Evolutionary conservation across 1,140 invertebrate species (phyloP), one percentile per base, ranked within the genome.

Genomic region (Drusus annulatus): DNA sequence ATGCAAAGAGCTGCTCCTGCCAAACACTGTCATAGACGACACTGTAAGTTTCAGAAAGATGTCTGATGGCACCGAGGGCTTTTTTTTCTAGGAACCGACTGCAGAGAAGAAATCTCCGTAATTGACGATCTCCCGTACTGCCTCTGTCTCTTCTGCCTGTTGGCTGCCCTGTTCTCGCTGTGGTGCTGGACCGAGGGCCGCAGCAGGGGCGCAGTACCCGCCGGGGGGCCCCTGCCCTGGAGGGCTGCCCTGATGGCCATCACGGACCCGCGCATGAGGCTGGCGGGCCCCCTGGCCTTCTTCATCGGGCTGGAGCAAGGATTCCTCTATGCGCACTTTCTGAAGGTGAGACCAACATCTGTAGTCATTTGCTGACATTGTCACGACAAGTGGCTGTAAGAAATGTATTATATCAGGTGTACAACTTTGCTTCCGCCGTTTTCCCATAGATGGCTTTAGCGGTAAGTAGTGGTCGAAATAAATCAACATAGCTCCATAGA

Each of bases 291-390:
- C 0, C 89, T 94, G 80, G 92, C 93, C 0, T 86, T 94, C 13
- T 94, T 94, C 83, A 94, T 94, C 76, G 94, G 94, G 28, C 86
- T 94, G 52, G 93, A 94, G 85, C 93, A 94, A 85, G 93, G 93
- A 80, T 94, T 94, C 85, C 93, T 94, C 85, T 93, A 92, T 84
- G 91, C 93, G 5, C 93, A 93, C 83, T 94, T 94, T 85, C 92
- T 92, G 79, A 93, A 93, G 89, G 93, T 75, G 36, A 19, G 36
- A 13, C 7, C 31, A 36, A 36, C 4, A 36, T 28, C 5, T 28
- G 25, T 28, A 28, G 25, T 28, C n/a, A 28, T 28, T 28, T 28
- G 5, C n/a, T 28, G 5, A 2, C 25, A 28, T 28, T 28, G 5
- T 28, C 25, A 5, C 5, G 25, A 28, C 25, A 28, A 28, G 25